These are phyloP conservation scores for Scopus umbretta DNA, from an alignment of 2,113 vertebrate genomes.

Conservation along the genomic window DNA sequence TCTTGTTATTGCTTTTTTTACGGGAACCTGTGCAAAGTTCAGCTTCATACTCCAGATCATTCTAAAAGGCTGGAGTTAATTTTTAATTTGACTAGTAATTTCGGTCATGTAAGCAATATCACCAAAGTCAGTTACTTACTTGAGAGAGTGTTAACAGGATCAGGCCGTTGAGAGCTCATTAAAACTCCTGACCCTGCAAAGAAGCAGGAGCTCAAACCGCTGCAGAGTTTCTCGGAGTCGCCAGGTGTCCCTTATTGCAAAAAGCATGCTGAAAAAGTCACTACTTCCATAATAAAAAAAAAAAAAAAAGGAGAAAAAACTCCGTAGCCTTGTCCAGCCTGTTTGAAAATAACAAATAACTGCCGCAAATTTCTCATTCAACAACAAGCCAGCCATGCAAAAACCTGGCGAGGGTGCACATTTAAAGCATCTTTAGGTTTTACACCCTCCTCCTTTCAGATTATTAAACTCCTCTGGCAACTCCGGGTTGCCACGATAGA, in stretches of 20 bases:
- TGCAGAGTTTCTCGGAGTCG: not conserved
- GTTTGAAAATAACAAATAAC: conserved; percentile 38
- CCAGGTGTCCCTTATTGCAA: conserved; percentile 8
- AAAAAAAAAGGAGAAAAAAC: not conserved
- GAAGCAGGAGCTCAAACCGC: not conserved
- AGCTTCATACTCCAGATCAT: not conserved
- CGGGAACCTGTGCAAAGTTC: not conserved
- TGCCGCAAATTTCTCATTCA: not conserved
- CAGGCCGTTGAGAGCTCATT: not conserved
- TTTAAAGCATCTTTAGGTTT: not conserved
- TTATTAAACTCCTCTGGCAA: conserved; percentile 27
- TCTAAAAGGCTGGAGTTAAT: not conserved
- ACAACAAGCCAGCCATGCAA: not conserved
- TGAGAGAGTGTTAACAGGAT: not conserved
- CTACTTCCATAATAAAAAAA: not conserved
- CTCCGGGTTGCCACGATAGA: conserved; percentile 37
- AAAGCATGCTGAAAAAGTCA: conserved; percentile 1
- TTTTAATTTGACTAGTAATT: not conserved
- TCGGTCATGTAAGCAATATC: not conserved
- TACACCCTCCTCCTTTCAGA: not conserved
- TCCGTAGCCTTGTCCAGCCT: not conserved
- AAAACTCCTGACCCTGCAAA: not conserved
- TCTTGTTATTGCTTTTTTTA: not conserved
- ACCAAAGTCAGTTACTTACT: not conserved
- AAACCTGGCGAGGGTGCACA: not conserved